phyloP scores from a whole-genome alignment of 1,140 invertebrate species.

The Hylaeus anthracinus region DNA sequence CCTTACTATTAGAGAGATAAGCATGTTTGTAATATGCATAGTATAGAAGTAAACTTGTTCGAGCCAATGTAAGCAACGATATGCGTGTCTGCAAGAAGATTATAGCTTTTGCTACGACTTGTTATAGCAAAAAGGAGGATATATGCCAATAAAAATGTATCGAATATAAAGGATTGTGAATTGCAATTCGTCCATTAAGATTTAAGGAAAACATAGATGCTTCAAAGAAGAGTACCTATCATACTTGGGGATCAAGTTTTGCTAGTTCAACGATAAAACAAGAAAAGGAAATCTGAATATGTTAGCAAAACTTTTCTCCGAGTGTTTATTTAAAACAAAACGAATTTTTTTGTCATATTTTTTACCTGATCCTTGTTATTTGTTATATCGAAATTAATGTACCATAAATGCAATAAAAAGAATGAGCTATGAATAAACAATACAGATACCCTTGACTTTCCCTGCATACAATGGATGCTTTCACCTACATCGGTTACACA shows the following conservation, averaged over 20 bases:
- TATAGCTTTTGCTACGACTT: conserved; percentile 58
- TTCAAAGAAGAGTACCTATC: conserved; percentile 1
- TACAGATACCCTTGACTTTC: not conserved
- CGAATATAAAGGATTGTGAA: conserved; percentile 35
- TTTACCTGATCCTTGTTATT: conserved; percentile 61
- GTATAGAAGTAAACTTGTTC: conserved; percentile 43
- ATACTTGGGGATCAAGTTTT: conserved; percentile 31
- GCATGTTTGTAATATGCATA: conserved; percentile 57
- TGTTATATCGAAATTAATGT: conserved; percentile 59
- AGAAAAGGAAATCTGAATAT: not conserved
- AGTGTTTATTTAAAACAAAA: conserved; percentile 31
- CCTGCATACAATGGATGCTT: not conserved
- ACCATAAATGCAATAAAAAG: conserved; percentile 49
- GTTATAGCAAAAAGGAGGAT: conserved; percentile 45
- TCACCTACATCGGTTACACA: not conserved
- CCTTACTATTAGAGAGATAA: conserved; percentile 63
- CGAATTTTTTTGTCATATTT: conserved; percentile 54
- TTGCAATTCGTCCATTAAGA: conserved; percentile 59
- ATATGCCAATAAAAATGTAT: conserved; percentile 43
- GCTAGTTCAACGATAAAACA: not conserved
- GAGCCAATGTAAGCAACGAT: conserved; percentile 42
- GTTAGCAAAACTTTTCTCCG: conserved; percentile 34
- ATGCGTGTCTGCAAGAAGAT: conserved; percentile 32
- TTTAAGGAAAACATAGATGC: conserved; percentile 34
- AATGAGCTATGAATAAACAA: conserved; percentile 34